Evolutionary conservation across 2,113 vertebrate genomes (phyloP), one percentile per base, ranked within the genome.

Genomic region (Leptosomus discolor): DNA sequence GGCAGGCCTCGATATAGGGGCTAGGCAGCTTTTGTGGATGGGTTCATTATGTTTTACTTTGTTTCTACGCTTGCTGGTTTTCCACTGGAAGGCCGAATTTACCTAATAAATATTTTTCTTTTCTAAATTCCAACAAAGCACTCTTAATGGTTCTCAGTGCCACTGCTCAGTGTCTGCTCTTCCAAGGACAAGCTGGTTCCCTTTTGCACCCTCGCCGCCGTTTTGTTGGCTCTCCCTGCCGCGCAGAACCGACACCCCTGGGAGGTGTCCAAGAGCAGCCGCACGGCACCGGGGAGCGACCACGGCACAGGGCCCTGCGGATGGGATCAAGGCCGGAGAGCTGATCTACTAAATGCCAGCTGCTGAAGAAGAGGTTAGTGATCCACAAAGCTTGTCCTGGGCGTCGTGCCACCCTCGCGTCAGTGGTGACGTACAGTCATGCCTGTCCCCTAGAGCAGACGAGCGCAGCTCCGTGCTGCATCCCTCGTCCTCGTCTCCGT

Each of bases 341-440:
- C 37, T 15, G 29, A 6, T 8, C 12, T 8, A 8, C 57, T 29
- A 6, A 2, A 6, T 2, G 16, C 18, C 4, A 10, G 80, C 53
- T 24, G 70, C 39, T 12, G 36, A 27, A 26, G 95, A 34, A 20
- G 50, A 30, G 61, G 37, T 17, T 20, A 29, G 57, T 5, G 84
- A 41, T 6, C 9, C 6, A 1, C 30, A 19, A 24, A 30, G 88
- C 45, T 11, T 1, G 32, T 57, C 64, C 45, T 0, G 41, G 90
- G 73, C 77, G 6, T 12, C 0, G 18, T 43, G 88, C 88, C 77
- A 61, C 48, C 45, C 56, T 37, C 1, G 4, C 1, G 24, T 58
- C 64, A 4, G 68, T 1, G 4, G 36, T 48, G 71, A 30, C 5
- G 2, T 22, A 0, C 3, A 1, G 53, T 1, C 41, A 0, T 11